These are phyloP conservation scores for Paramuricea clavata DNA, from an alignment of 92 coral and sea anemone species.

Conservation along the genomic window DNA sequence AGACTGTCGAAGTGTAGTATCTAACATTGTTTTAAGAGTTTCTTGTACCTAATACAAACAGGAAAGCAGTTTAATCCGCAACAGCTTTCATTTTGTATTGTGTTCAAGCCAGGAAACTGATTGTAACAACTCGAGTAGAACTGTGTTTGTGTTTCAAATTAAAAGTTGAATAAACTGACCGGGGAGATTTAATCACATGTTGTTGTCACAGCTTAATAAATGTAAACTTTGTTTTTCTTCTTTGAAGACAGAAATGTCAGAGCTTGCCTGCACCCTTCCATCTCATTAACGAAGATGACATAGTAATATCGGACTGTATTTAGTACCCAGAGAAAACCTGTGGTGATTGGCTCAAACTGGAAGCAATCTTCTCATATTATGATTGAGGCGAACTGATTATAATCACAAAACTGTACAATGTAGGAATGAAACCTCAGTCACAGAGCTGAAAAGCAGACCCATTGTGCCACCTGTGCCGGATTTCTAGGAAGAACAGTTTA, in stretches of 20 bases:
- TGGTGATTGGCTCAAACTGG: too few species aligned
- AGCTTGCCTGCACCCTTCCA: neutral
- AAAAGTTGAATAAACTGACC: neutral
- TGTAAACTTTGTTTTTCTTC: neutral
- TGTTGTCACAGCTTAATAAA: conserved; percentile 16
- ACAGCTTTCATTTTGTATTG: conserved; percentile 22
- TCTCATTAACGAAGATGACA: neutral
- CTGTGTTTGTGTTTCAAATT: conserved; percentile 19
- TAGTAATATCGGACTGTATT: too few species aligned
- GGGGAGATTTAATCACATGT: neutral
- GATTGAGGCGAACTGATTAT: too few species aligned
- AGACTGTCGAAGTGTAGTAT: neutral
- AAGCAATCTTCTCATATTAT: too few species aligned
- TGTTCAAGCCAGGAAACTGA: neutral
- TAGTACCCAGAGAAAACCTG: too few species aligned
- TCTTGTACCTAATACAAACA: neutral
- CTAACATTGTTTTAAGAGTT: neutral
- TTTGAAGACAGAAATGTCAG: neutral
- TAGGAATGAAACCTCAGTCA: too few species aligned
- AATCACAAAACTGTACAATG: too few species aligned
- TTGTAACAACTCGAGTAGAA: conserved; percentile 15
- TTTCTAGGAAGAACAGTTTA: too few species aligned
- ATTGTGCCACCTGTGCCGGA: too few species aligned
- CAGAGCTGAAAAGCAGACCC: too few species aligned
- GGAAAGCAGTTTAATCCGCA: conserved; percentile 26